Percentiles rank a stretch among this genome's conserved stretches.
Evolutionary conservation across 1,140 invertebrate species (phyloP).

Genomic region (Drosophila kanapiae): DNA sequence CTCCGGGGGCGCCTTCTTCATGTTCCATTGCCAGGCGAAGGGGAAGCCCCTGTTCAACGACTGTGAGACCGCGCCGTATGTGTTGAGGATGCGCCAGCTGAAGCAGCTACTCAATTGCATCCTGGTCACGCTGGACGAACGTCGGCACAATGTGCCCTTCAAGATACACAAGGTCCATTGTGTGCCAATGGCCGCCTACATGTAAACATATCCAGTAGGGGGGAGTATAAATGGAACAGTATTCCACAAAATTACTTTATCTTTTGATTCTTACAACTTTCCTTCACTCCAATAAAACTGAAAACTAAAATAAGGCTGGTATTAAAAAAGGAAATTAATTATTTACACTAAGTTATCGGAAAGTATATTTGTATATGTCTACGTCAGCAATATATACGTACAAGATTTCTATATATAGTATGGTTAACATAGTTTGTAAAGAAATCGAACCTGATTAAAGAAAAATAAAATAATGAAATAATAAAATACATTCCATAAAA

Average conservation of each 20-base stretch:
- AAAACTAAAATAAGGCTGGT: not conserved
- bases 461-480: no score
- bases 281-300: not conserved
- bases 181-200: constrained; percentile 14
- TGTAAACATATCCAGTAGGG: not conserved
- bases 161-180: constrained; percentile 48
- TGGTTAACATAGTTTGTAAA: no score
- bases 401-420: no score
- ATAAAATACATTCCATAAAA: no score
- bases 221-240: not conserved
- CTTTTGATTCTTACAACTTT: not conserved
- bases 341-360: no score
- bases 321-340: not conserved
- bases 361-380: no score
- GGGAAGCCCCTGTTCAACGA: constrained; percentile 86
- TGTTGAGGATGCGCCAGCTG: constrained; percentile 86
- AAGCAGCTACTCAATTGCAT: constrained; percentile 87
- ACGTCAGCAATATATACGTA: no score
- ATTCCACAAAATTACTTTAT: not conserved
- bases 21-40: constrained; percentile 87
- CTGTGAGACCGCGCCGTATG: constrained; percentile 86
- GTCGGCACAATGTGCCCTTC: constrained; percentile 27
- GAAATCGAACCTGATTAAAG: no score
- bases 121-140: constrained; percentile 84
- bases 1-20: constrained; percentile 85